Evolutionary conservation across 2,888 invertebrate genomes (phyloP).

Genomic region (Zeuzera pyrina): DNA sequence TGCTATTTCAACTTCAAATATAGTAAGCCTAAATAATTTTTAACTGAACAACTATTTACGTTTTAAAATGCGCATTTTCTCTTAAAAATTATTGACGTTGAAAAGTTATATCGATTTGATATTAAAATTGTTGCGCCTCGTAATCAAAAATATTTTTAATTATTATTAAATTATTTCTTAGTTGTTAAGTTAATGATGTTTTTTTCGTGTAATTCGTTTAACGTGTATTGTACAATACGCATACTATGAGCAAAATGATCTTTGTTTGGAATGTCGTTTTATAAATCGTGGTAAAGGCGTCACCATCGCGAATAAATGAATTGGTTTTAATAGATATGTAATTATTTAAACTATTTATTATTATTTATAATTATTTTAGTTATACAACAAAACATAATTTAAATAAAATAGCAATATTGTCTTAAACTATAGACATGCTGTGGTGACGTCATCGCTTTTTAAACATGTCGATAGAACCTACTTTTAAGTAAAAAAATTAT

Average conservation of each 20-base stretch:
- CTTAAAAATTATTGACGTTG: slow-evolving; percentile 30
- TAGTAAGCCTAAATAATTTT: slow-evolving; percentile 29
- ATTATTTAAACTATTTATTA: too few species aligned
- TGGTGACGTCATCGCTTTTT: slow-evolving; percentile 21
- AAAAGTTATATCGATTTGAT: slow-evolving; percentile 60
- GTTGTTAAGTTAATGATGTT: slow-evolving; percentile 38
- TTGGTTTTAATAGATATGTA: slow-evolving; percentile 1
- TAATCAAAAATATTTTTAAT: slow-evolving; percentile 40
- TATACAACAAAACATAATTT: too few species aligned
- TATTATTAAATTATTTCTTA: slow-evolving; percentile 56
- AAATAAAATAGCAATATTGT: not conserved
- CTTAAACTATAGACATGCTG: not conserved
- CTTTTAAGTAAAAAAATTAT: slow-evolving; percentile 43
- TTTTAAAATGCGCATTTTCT: not conserved
- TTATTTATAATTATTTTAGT: too few species aligned
- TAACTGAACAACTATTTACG: not conserved
- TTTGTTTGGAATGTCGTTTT: slow-evolving; percentile 34
- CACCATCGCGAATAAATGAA: slow-evolving; percentile 17
- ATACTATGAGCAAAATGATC: slow-evolving; percentile 15
- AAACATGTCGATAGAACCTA: slow-evolving; percentile 27
- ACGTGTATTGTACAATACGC: not conserved
- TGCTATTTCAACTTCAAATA: slow-evolving; percentile 30
- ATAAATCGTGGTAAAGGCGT: slow-evolving; percentile 25
- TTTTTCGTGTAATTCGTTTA: slow-evolving; percentile 24
- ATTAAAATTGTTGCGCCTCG: slow-evolving; percentile 66